Base-by-base conservation (phyloP, 92 coral and sea anemone genomes). In the Phenganax subtilis region DNA sequence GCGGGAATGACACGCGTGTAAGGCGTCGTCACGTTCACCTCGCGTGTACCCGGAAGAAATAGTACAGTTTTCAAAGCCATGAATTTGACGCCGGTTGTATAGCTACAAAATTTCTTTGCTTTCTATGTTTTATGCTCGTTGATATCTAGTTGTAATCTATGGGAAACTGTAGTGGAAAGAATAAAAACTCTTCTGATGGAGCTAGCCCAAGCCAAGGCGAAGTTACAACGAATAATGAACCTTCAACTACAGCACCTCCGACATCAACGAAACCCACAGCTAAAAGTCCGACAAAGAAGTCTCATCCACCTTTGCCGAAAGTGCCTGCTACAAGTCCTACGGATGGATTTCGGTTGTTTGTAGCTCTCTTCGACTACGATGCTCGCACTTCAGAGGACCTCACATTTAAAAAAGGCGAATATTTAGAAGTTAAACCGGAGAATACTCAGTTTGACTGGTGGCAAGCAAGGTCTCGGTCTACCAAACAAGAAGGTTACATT, bases 281-380 rank as follows among this genome's bases (percentile, higher is more conserved):
- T 20, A 12, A 29, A 1, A 77, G 71, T 51, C 74, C 83, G 11
- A 3, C 3, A 62, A 79, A 65, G 53, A 79, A 65, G 30, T 10
- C 17, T 3, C 82, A 47, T 62, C 80, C 76, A 53, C 88, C 87
- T 30, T 73, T 82, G 31, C 92, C 88, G 14, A 82, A 62, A 20
- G 78, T 90, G 0, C 65, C 93, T 55, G 81, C 89, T 20, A 79
- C 87, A 47, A 71, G 86, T 17, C 90, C 92, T 68, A 65, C 72
- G 8, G 85, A 87, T 55, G 83, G 86, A 12, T 85, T 72, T 54
- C 90, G 94, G 54, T 75, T 85, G 15, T 94, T 88, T 82, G 59
- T 94, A 5, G 98, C 96, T 9, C 87, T 94, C 73, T 94, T 92
- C 85, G 98, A 94, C 84, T 94, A 94, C 77, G 98, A 94, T 56